These are phyloP conservation scores for Onychomys torridus DNA, from an alignment of 2,797 vertebrate species.

Conservation along the genomic window DNA sequence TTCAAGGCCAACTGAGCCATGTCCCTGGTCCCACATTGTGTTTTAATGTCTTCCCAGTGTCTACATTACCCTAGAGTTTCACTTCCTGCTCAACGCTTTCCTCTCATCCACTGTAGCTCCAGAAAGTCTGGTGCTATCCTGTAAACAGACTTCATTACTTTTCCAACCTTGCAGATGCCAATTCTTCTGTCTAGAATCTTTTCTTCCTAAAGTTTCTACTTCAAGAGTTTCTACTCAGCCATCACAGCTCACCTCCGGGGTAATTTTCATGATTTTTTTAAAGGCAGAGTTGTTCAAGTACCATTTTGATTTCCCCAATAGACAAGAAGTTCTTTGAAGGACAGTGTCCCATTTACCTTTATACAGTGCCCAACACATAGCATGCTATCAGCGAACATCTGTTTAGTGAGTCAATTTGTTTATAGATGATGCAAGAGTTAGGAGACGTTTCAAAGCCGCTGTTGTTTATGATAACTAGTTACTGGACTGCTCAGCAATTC, in stretches of 20 bases:
- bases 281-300: not conserved
- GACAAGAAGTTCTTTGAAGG: not conserved
- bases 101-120: not conserved
- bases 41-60: not conserved
- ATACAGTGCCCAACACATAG: not conserved
- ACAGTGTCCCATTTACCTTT: not conserved
- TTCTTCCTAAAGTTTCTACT: not conserved
- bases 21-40: not conserved
- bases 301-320: conserved; percentile 26
- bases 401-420: not conserved
- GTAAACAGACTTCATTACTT: not conserved
- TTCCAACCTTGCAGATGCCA: not conserved
- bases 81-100: not conserved
- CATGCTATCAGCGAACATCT: not conserved
- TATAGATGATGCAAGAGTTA: conserved; percentile 30
- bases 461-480: not conserved
- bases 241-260: not conserved
- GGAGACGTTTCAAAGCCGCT: conserved; percentile 4
- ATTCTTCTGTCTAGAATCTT: not conserved
- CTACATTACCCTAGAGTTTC: not conserved
- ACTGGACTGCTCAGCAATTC: not conserved
- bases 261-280: not conserved
- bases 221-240: not conserved
- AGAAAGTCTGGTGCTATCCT: not conserved
- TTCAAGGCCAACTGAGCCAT: not conserved